These are phyloP conservation scores for Hemicordylus capensis DNA, from an alignment of 2,113 vertebrate genomes.

Conservation along the genomic window DNA sequence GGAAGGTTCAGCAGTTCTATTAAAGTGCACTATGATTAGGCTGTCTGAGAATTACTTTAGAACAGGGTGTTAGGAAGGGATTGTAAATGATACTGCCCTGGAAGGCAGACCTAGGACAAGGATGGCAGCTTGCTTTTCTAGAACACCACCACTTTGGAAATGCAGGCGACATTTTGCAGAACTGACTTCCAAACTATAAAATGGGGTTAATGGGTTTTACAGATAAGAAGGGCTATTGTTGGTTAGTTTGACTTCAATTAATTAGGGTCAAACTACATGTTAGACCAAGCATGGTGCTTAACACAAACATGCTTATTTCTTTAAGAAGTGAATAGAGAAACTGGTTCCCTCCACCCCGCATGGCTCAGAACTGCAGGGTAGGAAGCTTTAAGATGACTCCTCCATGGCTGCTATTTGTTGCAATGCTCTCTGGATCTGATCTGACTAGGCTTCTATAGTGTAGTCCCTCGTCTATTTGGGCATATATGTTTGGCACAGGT, in stretches of 20 bases:
- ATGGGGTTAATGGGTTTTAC: background rate
- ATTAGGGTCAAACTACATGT: background rate
- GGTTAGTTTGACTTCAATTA: background rate
- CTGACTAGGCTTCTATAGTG: background rate
- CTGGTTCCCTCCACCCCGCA: too few relatives aligned
- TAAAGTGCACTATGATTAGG: slow-evolving; percentile 62
- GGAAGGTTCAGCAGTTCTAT: slow-evolving; percentile 53
- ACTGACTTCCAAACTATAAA: background rate
- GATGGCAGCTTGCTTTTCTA: background rate
- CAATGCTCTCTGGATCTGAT: too few relatives aligned
- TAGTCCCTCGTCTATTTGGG: background rate
- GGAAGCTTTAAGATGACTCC: too few relatives aligned
- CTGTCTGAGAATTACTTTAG: slow-evolving; percentile 63
- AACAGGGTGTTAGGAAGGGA: slow-evolving; percentile 42
- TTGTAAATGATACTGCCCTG: background rate
- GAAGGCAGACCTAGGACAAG: accelerated
- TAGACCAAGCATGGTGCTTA: too few relatives aligned
- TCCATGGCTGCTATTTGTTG: too few relatives aligned
- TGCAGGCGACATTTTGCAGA: background rate
- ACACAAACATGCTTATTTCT: too few relatives aligned
- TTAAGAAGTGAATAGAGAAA: too few relatives aligned
- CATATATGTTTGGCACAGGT: background rate
- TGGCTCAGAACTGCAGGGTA: too few relatives aligned
- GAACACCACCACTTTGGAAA: background rate
- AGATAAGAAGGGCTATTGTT: background rate